Percentiles rank a stretch among this genome's conserved stretches.
Conservation (phyloP, 2,888 invertebrate species). For the Melipona bicolor region DNA sequence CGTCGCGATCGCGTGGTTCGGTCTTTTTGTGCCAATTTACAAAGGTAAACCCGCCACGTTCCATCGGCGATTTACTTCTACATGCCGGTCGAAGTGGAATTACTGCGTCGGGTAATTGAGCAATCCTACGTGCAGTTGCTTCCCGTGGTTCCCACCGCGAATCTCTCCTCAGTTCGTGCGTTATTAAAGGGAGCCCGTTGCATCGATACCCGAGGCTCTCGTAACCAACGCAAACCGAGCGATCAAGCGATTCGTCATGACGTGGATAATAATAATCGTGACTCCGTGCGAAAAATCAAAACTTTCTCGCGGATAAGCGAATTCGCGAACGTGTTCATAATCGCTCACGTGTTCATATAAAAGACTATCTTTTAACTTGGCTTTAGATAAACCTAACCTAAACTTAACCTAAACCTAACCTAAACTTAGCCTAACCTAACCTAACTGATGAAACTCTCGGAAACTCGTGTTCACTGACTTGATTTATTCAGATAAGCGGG, state of each 20-base stretch:
- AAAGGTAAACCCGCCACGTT: constrained; percentile 71
- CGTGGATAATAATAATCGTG: not conserved
- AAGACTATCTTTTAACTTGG: too few species aligned
- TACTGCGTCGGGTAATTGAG: constrained; percentile 72
- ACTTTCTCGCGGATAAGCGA: not conserved
- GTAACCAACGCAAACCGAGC: not conserved
- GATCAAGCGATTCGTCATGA: not conserved
- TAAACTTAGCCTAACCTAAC: too few species aligned
- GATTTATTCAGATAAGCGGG: too few species aligned
- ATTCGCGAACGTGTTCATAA: not conserved
- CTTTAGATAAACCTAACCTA: too few species aligned
- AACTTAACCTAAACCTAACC: too few species aligned
- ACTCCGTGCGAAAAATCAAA: not conserved
- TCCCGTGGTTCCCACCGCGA: constrained; percentile 46
- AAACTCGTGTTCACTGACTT: too few species aligned
- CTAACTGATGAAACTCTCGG: too few species aligned
- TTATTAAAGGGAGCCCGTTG: not conserved
- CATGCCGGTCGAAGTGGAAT: constrained; percentile 51
- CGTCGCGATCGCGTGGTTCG: constrained; percentile 57
- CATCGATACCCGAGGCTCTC: not conserved
- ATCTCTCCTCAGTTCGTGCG: constrained; percentile 21
- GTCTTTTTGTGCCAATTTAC: constrained; percentile 72
- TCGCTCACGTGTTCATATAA: too few species aligned
- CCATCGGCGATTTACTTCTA: constrained; percentile 62
- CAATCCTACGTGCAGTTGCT: constrained; percentile 69